Percentiles rank a stretch among this genome's conserved stretches.
These are phyloP conservation scores for Sarcophaga caerulescens DNA, from an alignment of 2,888 invertebrate species.

Conservation along the genomic window DNA sequence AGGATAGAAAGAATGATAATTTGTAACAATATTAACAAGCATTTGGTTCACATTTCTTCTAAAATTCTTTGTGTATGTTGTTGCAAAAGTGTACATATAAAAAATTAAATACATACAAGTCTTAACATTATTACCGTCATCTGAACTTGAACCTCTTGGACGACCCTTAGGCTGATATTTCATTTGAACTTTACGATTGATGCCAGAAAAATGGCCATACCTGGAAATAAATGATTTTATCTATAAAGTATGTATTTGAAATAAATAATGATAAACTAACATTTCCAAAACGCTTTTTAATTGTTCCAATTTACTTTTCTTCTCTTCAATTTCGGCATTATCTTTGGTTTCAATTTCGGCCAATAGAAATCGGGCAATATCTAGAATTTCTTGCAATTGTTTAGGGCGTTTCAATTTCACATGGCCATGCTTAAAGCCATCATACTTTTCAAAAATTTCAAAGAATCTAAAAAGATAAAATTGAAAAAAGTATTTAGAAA, in stretches of 20 bases:
- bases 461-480: slow-evolving; percentile 88
- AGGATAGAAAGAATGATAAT: too few species aligned
- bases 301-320: slow-evolving; percentile 97
- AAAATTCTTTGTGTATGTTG: slow-evolving; percentile 11
- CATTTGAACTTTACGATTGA: slow-evolving; percentile 99
- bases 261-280: slow-evolving; percentile 83
- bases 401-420: slow-evolving; percentile 98
- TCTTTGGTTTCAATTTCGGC: slow-evolving; percentile 94
- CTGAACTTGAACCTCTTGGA: slow-evolving; percentile 94
- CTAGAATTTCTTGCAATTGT: slow-evolving; percentile 97
- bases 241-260: background rate
- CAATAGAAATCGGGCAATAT: slow-evolving; percentile 95
- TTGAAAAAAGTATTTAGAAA: background rate
- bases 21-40: too few species aligned
- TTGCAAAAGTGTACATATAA: slow-evolving; percentile 26
- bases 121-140: slow-evolving; percentile 88
- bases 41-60: background rate
- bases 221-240: slow-evolving; percentile 81
- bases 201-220: slow-evolving; percentile 99
- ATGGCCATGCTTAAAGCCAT: slow-evolving; percentile 96
- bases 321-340: slow-evolving; percentile 97
- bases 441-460: slow-evolving; percentile 98
- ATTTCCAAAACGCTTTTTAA: slow-evolving; percentile 99
- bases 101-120: slow-evolving; percentile 71
- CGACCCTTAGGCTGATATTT: slow-evolving; percentile 98